Evolutionary conservation across 2,113 vertebrate genomes (phyloP).

Genomic region (Dromaius novaehollandiae): DNA sequence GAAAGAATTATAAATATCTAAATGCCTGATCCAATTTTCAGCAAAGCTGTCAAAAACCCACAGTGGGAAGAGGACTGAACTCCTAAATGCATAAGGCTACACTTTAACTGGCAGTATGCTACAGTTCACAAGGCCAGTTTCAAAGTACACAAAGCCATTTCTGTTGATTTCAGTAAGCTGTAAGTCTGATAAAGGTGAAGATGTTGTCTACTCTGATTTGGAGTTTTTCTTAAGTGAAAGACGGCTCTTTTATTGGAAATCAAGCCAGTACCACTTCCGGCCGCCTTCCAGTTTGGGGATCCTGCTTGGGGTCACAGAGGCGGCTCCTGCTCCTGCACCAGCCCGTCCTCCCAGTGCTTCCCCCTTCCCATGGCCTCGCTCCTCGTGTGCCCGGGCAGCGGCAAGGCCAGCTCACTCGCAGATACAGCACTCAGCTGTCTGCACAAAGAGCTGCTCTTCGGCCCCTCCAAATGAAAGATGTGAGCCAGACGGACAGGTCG

Average conservation of each 20-base stretch:
- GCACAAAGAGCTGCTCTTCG: too few relatives aligned
- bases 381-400: not conserved
- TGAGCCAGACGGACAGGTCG: not conserved
- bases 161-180: not conserved
- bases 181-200: not conserved
- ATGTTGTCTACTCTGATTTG: not conserved
- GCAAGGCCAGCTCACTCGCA: too few relatives aligned
- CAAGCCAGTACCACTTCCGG: not conserved
- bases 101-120: not conserved
- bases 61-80: not conserved
- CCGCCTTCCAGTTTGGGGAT: not conserved
- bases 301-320: accelerated
- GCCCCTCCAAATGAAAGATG: not conserved
- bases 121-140: not conserved
- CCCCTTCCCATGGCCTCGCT: not conserved
- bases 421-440: too few relatives aligned
- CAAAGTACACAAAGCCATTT: not conserved
- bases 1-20: not conserved
- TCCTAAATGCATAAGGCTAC: not conserved
- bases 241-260: not conserved
- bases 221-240: not conserved
- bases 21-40: not conserved
- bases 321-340: not conserved
- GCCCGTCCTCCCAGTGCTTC: accelerated
- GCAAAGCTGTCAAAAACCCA: not conserved